These are phyloP conservation scores for Drosophila rufa DNA, from an alignment of 1,140 invertebrate genomes.

Conservation along the genomic window DNA sequence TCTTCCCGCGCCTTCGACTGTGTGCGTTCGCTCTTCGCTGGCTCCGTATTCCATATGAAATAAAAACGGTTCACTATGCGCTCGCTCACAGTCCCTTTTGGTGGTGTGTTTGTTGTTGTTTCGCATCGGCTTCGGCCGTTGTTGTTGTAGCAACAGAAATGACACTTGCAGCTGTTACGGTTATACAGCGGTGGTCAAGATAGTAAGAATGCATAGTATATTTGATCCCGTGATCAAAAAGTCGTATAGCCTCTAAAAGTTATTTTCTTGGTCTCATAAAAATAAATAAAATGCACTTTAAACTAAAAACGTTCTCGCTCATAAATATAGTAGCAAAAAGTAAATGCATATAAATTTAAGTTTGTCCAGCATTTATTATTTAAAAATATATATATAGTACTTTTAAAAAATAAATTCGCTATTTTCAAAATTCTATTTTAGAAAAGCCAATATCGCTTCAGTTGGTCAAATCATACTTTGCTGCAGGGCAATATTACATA, in stretches of 20 bases:
- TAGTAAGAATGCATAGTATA: not conserved
- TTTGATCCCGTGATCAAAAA: no score
- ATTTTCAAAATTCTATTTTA: no score
- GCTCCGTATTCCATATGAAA: conserved; percentile 79
- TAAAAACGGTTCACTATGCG: conserved; percentile 82
- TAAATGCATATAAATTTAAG: no score
- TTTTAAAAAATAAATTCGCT: no score
- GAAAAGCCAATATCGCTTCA: no score
- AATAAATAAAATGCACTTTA: not conserved
- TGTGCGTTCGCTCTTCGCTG: conserved; percentile 34
- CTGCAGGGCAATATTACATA: not conserved
- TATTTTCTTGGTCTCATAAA: no score
- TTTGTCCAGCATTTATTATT: no score
- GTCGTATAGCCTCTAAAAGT: no score
- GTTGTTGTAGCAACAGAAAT: conserved; percentile 44
- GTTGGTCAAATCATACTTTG: not conserved
- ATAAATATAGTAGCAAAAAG: not conserved
- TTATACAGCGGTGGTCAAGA: conserved; percentile 5
- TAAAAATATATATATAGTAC: no score
- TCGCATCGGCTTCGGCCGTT: conserved; percentile 10
- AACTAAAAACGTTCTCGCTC: not conserved
- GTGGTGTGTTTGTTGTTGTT: conserved; percentile 22
- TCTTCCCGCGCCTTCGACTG: conserved; percentile 25
- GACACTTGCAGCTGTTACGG: conserved; percentile 57
- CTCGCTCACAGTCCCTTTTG: conserved; percentile 56